phyloP scores from a whole-genome alignment of 2,888 invertebrate species.

The Camptogramma bilineatum region DNA sequence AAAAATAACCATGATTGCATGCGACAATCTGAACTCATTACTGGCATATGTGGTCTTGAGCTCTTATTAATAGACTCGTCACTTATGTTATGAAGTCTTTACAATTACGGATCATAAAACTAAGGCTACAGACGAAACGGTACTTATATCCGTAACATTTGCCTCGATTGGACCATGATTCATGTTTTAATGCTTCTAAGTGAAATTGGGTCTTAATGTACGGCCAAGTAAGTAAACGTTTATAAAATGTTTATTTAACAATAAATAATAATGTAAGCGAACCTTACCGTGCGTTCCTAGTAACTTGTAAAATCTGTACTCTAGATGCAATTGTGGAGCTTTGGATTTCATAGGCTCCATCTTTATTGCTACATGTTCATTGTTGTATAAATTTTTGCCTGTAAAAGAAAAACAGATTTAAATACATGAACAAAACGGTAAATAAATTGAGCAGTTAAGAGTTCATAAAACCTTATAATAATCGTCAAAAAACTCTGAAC shows the following conservation, averaged over 20 bases:
- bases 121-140: constrained; percentile 45
- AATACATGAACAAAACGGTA: constrained; percentile 3
- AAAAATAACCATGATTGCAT: constrained; percentile 45
- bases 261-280: constrained; percentile 46
- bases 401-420: constrained; percentile 76
- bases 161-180: constrained; percentile 47
- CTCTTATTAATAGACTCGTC: constrained; percentile 44
- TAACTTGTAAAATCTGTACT: constrained; percentile 99
- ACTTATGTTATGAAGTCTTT: constrained; percentile 44
- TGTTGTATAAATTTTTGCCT: constrained; percentile 99
- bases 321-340: constrained; percentile 99
- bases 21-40: constrained; percentile 42
- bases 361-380: constrained; percentile 99
- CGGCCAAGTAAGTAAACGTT: constrained; percentile 25
- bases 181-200: constrained; percentile 46
- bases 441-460: constrained; percentile 4
- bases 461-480: not conserved
- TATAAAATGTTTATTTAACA: too few relatives aligned
- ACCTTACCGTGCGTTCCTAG: constrained; percentile 97
- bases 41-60: constrained; percentile 41
- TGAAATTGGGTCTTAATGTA: constrained; percentile 41
- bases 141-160: constrained; percentile 48
- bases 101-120: constrained; percentile 46
- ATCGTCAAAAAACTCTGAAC: too few relatives aligned
- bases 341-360: constrained; percentile 99